Percentiles rank a stretch among this genome's conserved stretches.
Conservation (phyloP, 1,140 invertebrate genomes). For the Drosophila nebulosa region DNA sequence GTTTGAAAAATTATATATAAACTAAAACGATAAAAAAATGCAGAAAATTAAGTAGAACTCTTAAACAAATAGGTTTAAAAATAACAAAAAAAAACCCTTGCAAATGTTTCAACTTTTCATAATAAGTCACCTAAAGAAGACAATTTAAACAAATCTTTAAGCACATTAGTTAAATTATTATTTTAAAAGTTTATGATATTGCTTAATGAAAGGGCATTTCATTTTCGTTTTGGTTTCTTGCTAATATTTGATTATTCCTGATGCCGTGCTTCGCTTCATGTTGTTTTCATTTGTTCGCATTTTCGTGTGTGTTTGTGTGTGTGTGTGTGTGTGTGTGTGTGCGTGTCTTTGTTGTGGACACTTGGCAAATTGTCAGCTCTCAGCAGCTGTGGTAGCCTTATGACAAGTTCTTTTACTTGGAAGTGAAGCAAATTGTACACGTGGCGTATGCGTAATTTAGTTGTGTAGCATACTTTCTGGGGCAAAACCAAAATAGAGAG, state of each 20-base stretch:
- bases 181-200: neutral
- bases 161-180: too few relatives aligned
- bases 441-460: conserved; percentile 76
- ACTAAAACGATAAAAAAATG: too few relatives aligned
- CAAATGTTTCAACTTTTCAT: too few relatives aligned
- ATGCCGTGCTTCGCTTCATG: conserved; percentile 20
- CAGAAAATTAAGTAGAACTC: too few relatives aligned
- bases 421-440: conserved; percentile 60
- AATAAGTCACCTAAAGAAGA: too few relatives aligned
- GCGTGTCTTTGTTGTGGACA: conserved; percentile 64
- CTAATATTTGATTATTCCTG: conserved; percentile 29
- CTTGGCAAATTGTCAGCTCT: conserved; percentile 69
- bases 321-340: conserved; percentile 32
- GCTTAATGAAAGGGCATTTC: neutral
- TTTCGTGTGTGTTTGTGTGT: conserved; percentile 32
- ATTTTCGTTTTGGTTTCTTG: neutral
- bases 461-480: conserved; percentile 67
- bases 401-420: conserved; percentile 5
- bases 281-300: conserved; percentile 22
- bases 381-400: conserved; percentile 19
- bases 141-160: too few relatives aligned
- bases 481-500: conserved; percentile 46
- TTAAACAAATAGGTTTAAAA: too few relatives aligned
- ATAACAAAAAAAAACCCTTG: too few relatives aligned
- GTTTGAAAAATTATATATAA: too few relatives aligned